These are phyloP conservation scores for Frankliniella intonsa DNA, from an alignment of 2,888 invertebrate species.

Conservation along the genomic window DNA sequence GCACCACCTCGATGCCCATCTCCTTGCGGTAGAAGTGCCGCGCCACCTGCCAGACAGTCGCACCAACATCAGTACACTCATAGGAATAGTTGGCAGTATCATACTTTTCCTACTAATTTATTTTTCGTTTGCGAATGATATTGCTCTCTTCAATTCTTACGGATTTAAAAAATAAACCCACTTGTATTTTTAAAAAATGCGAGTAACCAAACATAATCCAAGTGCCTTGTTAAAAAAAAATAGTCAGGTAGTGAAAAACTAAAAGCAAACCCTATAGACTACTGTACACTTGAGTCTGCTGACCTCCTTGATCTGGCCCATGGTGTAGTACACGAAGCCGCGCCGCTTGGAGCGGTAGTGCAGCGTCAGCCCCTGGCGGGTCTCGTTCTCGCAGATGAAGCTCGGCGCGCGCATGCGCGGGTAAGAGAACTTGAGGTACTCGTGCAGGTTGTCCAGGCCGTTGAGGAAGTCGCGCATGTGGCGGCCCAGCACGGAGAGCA, in stretches of 20 bases:
- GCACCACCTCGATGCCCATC: slow-evolving; percentile 82
- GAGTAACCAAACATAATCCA: too few relatives aligned
- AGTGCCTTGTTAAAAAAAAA: too few relatives aligned
- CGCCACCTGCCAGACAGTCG: slow-evolving; percentile 61
- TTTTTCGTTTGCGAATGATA: too few relatives aligned
- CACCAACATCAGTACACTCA: too few relatives aligned
- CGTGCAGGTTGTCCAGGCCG: slow-evolving; percentile 91
- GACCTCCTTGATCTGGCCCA: slow-evolving; percentile 89
- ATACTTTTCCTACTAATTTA: too few relatives aligned
- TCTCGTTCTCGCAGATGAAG: slow-evolving; percentile 95
- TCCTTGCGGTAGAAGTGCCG: slow-evolving; percentile 92
- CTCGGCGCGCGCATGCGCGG: slow-evolving; percentile 87
- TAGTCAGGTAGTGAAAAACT: too few relatives aligned
- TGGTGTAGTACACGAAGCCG: slow-evolving; percentile 94
- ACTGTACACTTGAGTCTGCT: slow-evolving; percentile 41
- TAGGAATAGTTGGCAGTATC: too few relatives aligned
- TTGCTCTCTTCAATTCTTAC: too few relatives aligned
- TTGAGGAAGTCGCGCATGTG: slow-evolving; percentile 95
- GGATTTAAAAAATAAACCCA: too few relatives aligned
- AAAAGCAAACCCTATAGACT: too few relatives aligned
- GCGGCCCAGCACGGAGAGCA: slow-evolving; percentile 81
- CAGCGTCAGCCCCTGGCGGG: slow-evolving; percentile 82
- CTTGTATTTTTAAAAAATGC: too few relatives aligned
- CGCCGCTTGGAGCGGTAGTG: slow-evolving; percentile 90
- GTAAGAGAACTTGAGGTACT: slow-evolving; percentile 93